Evolutionary conservation across 1,140 invertebrate species (phyloP), one percentile per base, ranked within the genome.

Genomic region (Heliconius himera): DNA sequence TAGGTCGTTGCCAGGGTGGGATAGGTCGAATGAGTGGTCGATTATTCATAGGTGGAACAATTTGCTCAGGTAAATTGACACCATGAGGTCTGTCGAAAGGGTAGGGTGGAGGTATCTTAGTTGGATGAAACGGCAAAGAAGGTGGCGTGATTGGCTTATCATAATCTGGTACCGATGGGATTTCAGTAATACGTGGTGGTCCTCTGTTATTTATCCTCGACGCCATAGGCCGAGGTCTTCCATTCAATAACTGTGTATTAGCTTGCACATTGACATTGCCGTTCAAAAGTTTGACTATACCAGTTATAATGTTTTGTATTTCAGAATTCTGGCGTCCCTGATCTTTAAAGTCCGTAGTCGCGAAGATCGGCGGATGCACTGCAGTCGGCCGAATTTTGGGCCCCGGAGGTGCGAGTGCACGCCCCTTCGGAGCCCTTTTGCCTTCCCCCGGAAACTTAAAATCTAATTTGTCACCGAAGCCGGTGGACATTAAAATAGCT

Each of bases 221-320:
- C 82, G 95, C 95, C 81, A 96, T 90, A 2, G 96, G 96, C 66
- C 96, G 94, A 2, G 95, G 95, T 75, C 95, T 89, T 8, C 94
- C 89, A 56, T 95, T 94, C n/a, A 92, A 81, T 33, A 95, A 88
- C 73, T 95, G 95, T 0, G 96, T 96, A 85, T 97, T 97, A 0
- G 96, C 96, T 84, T 97, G 96, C 1, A 97, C 97, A 84, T 98
- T 97, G 0, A 98, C 97, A 84, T 98, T 98, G 1, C 98, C 98
- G 84, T 98, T 98, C 1, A 98, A 92, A 2, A 98, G 91, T 90
- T 98, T 98, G 0, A 98, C 97, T 54, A 99, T 97, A 16, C 98
- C 98, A 9, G 97, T 98, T 73, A 99, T 98, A 18, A 98, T 98
- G 87, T 98, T 98, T 91, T 98, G 97, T 76, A 98, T 98, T 90